Conservation (phyloP, 2,888 invertebrate genomes). For the Sphaeridia pumilis region DNA sequence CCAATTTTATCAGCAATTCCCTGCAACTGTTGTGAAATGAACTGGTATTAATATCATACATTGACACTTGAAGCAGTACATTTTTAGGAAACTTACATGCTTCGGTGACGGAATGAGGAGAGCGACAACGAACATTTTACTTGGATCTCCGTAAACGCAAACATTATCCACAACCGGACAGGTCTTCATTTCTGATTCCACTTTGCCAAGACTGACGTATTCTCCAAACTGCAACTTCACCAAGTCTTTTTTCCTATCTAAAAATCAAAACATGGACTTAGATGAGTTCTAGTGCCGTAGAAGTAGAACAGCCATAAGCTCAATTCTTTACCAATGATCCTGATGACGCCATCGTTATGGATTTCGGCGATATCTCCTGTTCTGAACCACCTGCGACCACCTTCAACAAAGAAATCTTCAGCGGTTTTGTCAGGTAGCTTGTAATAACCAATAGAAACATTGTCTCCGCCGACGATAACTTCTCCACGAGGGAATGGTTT, state of each 20-base stretch:
- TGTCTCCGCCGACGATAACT: constrained; percentile 70
- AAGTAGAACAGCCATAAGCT: too few species aligned
- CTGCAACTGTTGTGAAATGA: too few species aligned
- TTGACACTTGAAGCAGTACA: too few species aligned
- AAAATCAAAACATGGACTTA: too few species aligned
- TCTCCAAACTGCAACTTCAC: constrained; percentile 97
- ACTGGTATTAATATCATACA: too few species aligned
- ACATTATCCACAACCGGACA: constrained; percentile 91
- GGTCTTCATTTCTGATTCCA: constrained; percentile 89
- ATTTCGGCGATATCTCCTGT: constrained; percentile 95
- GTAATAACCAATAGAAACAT: constrained; percentile 88
- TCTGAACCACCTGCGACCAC: constrained; percentile 80
- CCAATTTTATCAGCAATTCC: constrained; percentile 61
- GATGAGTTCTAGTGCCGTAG: too few species aligned
- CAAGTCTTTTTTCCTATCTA: constrained; percentile 98
- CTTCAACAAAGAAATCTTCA: constrained; percentile 74
- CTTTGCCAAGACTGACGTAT: constrained; percentile 93
- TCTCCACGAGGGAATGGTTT: constrained; percentile 77
- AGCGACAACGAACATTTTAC: constrained; percentile 73
- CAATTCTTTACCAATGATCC: constrained; percentile 81
- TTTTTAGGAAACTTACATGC: constrained; percentile 38
- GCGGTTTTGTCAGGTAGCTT: constrained; percentile 75
- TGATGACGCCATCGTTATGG: constrained; percentile 83
- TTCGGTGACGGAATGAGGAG: constrained; percentile 63
- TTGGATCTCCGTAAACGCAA: constrained; percentile 88